These are phyloP conservation scores for Onychostoma macrolepis DNA, from an alignment of 2,113 vertebrate species.

Conservation along the genomic window DNA sequence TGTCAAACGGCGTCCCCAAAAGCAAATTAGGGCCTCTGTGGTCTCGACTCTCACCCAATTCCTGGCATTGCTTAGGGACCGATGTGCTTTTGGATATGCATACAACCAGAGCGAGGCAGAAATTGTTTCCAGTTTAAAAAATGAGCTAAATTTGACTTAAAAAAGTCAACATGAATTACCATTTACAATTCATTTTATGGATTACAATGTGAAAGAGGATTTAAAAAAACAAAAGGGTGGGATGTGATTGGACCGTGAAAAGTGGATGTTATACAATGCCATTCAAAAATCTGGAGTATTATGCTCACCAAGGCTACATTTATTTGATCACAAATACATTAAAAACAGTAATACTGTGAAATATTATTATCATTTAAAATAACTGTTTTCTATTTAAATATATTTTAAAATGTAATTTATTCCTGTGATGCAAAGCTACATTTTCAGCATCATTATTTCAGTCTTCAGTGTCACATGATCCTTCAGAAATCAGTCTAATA, in stretches of 20 bases:
- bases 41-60: constrained; percentile 17
- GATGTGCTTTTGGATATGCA: constrained; percentile 55
- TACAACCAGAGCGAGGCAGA: background rate
- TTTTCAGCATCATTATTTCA: background rate
- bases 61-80: constrained; percentile 5
- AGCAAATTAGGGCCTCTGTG: constrained; percentile 26
- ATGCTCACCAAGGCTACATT: background rate
- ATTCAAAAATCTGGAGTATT: background rate
- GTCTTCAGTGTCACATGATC: background rate
- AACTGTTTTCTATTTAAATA: background rate
- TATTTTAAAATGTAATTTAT: background rate
- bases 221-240: no score
- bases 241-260: background rate
- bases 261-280: background rate
- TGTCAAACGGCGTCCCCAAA: constrained; percentile 43
- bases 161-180: background rate
- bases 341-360: background rate
- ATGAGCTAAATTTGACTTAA: constrained; percentile 52
- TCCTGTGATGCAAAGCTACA: no score
- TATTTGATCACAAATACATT: background rate
- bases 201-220: background rate
- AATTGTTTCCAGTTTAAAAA: constrained; percentile 64
- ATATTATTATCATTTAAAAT: background rate
- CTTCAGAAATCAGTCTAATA: background rate
- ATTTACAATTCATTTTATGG: background rate